phyloP scores from a whole-genome alignment of 2,888 invertebrate genomes.

The Arenicola marina region DNA sequence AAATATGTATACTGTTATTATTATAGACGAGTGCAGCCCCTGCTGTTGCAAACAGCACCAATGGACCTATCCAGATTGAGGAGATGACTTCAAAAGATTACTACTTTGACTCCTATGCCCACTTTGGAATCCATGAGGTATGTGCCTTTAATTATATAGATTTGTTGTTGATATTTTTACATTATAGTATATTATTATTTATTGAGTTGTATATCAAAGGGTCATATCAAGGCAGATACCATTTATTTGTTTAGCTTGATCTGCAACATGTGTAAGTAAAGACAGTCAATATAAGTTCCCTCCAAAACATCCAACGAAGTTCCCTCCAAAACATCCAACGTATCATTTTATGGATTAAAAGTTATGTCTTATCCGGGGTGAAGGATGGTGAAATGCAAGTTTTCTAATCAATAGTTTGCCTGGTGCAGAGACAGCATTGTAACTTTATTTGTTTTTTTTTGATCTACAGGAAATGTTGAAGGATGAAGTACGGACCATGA shows the following conservation, averaged over 20 bases:
- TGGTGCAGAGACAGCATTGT: background rate
- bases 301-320: background rate
- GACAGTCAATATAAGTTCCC: too few species aligned
- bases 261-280: too few species aligned
- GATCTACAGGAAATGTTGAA: conserved; percentile 89
- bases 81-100: conserved; percentile 99
- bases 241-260: too few species aligned
- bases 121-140: conserved; percentile 98
- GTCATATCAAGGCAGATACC: too few species aligned
- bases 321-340: background rate
- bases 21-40: background rate
- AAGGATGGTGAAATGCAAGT: background rate
- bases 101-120: conserved; percentile 99
- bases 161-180: too few species aligned
- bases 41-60: conserved; percentile 3
- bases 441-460: background rate
- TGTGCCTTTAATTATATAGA: too few species aligned
- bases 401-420: background rate
- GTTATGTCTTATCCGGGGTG: too few species aligned
- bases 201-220: too few species aligned
- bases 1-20: background rate
- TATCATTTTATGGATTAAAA: too few species aligned
- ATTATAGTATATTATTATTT: too few species aligned
- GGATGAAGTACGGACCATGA: conserved; percentile 97
- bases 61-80: conserved; percentile 14